A percentile compares a stretch with the other conserved stretches of the same genome.
phyloP scores from a whole-genome alignment of 2,797 vertebrate species.

The Crenuchus spilurus region DNA sequence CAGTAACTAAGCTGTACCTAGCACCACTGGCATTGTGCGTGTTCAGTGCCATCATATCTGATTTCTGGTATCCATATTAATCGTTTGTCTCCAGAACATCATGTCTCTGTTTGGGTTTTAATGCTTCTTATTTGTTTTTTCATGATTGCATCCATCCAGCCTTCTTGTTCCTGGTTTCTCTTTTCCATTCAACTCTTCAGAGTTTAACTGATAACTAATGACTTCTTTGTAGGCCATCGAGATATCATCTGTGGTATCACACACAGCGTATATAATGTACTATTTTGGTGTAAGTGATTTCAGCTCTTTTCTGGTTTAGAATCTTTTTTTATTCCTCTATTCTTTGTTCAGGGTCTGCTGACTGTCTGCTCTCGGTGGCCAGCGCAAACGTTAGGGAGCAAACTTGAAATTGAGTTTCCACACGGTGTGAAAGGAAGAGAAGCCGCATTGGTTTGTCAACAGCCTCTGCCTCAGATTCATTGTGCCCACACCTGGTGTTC shows the following conservation, averaged over 20 bases:
- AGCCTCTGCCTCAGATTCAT: slow-evolving; percentile 48
- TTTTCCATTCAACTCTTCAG: too few relatives aligned
- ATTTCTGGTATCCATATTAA: too few relatives aligned
- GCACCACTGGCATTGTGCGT: too few relatives aligned
- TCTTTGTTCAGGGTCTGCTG: background rate
- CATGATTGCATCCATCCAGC: too few relatives aligned
- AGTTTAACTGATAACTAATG: background rate
- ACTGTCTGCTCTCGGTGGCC: background rate
- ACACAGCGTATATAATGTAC: background rate
- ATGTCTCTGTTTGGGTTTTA: too few relatives aligned
- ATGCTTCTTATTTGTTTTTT: too few relatives aligned
- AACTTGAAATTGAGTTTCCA: slow-evolving; percentile 54
- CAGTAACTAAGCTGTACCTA: too few relatives aligned
- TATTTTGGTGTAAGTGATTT: slow-evolving; percentile 4
- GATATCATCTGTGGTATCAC: background rate
- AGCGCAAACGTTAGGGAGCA: background rate
- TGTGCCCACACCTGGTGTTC: slow-evolving; percentile 60
- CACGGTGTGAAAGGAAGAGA: slow-evolving; percentile 40
- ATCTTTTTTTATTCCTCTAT: background rate
- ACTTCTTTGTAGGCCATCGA: background rate
- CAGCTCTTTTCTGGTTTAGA: background rate
- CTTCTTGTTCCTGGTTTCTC: too few relatives aligned
- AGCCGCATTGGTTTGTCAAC: slow-evolving; percentile 52
- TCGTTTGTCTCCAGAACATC: too few relatives aligned
- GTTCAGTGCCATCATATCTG: too few relatives aligned